phyloP scores from a whole-genome alignment of 2,113 vertebrate genomes.

The Halichoerus grypus region DNA sequence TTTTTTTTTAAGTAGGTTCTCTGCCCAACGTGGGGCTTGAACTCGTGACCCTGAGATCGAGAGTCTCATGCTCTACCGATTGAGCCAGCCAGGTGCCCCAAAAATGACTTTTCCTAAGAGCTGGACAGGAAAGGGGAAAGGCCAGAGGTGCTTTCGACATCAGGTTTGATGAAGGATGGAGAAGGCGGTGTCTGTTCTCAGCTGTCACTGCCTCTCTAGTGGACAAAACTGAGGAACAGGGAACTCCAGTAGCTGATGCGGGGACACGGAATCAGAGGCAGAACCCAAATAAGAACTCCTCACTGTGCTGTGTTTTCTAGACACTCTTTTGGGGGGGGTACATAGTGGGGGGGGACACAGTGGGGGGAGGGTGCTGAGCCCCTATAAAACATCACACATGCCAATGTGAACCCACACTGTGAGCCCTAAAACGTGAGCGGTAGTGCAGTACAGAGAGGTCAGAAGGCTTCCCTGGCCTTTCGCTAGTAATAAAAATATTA shows the following conservation, averaged over 20 bases:
- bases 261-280: not conserved
- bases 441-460: not conserved
- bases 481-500: not conserved
- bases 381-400: not conserved
- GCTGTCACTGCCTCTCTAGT: not conserved
- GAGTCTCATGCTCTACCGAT: not conserved
- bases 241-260: not conserved
- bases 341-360: accelerated
- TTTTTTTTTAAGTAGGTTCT: not conserved
- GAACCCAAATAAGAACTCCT: not conserved
- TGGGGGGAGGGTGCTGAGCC: accelerated
- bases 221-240: not conserved
- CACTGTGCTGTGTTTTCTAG: not conserved
- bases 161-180: not conserved
- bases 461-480: not conserved
- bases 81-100: not conserved
- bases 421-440: not conserved
- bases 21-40: not conserved
- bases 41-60: not conserved
- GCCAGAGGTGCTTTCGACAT: not conserved
- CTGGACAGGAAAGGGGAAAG: not conserved
- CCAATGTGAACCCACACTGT: not conserved
- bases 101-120: not conserved
- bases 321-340: too few relatives aligned
- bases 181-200: not conserved